Evolutionary conservation across 2,113 vertebrate species (phyloP), one percentile per base, ranked within the genome.

Genomic region (Megalops atlanticus): DNA sequence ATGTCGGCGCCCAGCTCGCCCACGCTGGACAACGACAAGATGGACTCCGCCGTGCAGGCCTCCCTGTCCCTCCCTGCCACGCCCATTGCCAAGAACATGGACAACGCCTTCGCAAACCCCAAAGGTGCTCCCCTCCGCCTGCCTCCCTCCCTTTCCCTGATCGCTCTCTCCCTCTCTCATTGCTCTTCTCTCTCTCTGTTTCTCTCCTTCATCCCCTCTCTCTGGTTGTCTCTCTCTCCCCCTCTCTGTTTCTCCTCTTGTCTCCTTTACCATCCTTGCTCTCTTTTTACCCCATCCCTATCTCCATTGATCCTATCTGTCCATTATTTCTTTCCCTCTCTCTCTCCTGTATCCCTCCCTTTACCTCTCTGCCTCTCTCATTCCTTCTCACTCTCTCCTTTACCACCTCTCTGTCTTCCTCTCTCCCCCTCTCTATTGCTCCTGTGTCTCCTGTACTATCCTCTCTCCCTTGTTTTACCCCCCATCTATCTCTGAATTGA

Each of bases 1-100:
- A 98, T 97, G 91, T 99, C 98, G 0, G 98, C 97, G 0, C 98
- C 98, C 72, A 98, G 96, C 88, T 99, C 98, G 0, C 98, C 98
- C 0, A 99, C 98, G 0, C 90, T 95, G 39, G 97, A 99, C 89
- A 95, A 94, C 35, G 97, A 99, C 79, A 98, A 97, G 92, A 97
- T 95, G 80, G 97, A 99, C 84, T 96, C 97, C 0, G 96, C 96
- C 33, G 96, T 98, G 24, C 98, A 98, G 80, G 96, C 97, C 0
- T 98, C 98, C 0, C 94, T 99, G 38, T 99, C 98, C 35, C 92
- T 99, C 81, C 98, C 98, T 49, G 96, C 97, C 49, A 99, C 97
- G 0, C 97, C 98, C 0, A 95, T 99, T 49, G 96, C 96, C 85
- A 97, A 97, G 89, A 92, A 88, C 86, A 92, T 94, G 41, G 96